Percentiles rank a stretch among this genome's conserved stretches.
phyloP scores from a whole-genome alignment of 2,888 invertebrate species.

The Drosophila borborema region DNA sequence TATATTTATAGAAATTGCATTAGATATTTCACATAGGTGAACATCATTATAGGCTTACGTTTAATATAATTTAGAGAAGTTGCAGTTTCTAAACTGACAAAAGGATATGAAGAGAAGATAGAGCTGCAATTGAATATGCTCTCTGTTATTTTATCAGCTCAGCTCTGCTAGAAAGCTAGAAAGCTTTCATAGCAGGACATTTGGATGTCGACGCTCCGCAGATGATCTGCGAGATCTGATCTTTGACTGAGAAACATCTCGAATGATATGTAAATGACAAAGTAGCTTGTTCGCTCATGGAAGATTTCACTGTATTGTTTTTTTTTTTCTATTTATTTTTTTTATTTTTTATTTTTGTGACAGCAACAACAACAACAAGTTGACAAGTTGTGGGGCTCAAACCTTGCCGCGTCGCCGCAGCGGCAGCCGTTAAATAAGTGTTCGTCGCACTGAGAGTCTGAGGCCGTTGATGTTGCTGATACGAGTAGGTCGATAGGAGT shows the following conservation, averaged over 20 bases:
- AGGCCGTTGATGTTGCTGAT: slow-evolving; percentile 48
- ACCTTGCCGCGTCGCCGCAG: slow-evolving; percentile 86
- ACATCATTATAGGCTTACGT: background rate
- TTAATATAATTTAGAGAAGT: background rate
- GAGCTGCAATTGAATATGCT: background rate
- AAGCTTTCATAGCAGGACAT: background rate
- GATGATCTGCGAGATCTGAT: background rate
- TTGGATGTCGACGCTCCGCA: background rate
- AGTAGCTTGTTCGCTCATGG: background rate
- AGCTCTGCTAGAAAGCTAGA: background rate
- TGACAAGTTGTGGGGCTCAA: slow-evolving; percentile 71
- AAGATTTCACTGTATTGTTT: slow-evolving; percentile 10
- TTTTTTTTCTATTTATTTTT: background rate
- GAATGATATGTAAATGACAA: background rate
- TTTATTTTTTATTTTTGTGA: slow-evolving; percentile 9
- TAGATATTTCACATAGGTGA: background rate
- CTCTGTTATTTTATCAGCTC: background rate
- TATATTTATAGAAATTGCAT: background rate
- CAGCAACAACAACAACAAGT: slow-evolving; percentile 64
- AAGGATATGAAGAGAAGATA: background rate
- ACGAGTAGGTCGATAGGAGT: slow-evolving; percentile 45
- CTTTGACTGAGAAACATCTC: background rate
- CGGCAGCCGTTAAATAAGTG: slow-evolving; percentile 83
- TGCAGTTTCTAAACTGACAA: background rate
- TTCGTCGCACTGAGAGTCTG: slow-evolving; percentile 64